phyloP scores from a whole-genome alignment of 2,797 vertebrate species.

The Eulemur albifrons region DNA sequence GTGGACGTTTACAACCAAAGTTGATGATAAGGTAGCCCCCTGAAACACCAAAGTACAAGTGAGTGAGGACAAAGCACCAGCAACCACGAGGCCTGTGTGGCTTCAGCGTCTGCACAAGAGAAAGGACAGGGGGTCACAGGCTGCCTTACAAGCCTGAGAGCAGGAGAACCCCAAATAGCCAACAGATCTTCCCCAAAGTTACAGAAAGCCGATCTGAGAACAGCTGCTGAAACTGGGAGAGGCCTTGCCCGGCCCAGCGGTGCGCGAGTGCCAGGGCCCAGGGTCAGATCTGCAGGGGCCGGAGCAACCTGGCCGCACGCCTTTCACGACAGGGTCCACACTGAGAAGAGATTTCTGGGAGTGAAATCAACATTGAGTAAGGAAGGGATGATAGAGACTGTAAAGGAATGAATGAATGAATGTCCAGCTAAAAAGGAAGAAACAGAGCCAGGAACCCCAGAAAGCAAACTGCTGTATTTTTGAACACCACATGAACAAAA shows the following conservation, averaged over 20 bases:
- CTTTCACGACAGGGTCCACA: neutral
- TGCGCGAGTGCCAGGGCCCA: neutral
- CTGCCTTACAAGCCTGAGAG: neutral
- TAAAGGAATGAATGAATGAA: neutral
- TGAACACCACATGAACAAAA: neutral
- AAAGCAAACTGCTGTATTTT: neutral
- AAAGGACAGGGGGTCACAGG: neutral
- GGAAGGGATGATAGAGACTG: neutral
- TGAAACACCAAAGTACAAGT: neutral
- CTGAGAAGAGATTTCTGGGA: neutral
- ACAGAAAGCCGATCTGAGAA: neutral
- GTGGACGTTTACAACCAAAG: neutral
- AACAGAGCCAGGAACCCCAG: neutral
- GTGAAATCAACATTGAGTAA: neutral
- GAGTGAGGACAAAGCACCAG: neutral
- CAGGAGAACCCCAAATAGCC: neutral
- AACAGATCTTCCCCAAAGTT: neutral
- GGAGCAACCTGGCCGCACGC: too few relatives aligned
- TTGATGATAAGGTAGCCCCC: neutral
- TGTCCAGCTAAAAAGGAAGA: neutral
- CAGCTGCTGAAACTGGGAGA: neutral
- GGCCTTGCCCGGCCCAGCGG: neutral
- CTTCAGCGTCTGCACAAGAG: neutral
- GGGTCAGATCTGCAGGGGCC: neutral
- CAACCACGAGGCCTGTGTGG: neutral